Conservation (phyloP, 1,140 invertebrate species). For the Chrysoperla carnea region DNA sequence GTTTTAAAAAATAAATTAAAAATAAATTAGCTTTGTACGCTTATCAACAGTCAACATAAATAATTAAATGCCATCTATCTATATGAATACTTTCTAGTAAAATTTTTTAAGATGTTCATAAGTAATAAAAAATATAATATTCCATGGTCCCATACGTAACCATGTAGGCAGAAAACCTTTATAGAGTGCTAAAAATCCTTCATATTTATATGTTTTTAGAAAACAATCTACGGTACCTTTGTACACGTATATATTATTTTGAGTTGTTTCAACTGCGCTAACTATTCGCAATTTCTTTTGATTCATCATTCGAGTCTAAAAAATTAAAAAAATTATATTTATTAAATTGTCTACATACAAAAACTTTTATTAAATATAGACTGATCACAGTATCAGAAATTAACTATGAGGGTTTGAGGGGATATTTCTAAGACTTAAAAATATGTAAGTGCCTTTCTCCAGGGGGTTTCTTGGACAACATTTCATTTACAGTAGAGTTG, state of each 20-base stretch:
- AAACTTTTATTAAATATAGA: too few species aligned
- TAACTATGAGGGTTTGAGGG: too few species aligned
- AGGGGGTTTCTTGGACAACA: too few species aligned
- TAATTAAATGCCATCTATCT: too few species aligned
- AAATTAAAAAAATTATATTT: constrained; percentile 14
- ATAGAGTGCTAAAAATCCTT: constrained; percentile 65
- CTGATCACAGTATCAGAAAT: too few species aligned
- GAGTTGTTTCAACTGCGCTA: constrained; percentile 18
- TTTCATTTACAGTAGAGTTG: too few species aligned
- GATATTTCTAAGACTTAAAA: too few species aligned
- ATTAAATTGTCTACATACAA: too few species aligned
- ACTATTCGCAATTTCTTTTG: constrained; percentile 44
- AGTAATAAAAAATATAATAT: constrained; percentile 93
- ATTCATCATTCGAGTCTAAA: constrained; percentile 86
- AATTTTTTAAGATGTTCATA: constrained; percentile 74
- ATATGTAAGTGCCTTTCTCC: too few species aligned
- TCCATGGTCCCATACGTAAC: constrained; percentile 73
- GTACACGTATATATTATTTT: constrained; percentile 41
- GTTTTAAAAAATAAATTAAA: too few species aligned
- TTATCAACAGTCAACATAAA: too few species aligned
- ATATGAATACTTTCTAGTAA: constrained; percentile 20
- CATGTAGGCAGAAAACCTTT: constrained; percentile 73
- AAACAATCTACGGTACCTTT: constrained; percentile 78
- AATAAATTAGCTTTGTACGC: too few species aligned
- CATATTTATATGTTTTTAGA: constrained; percentile 59